Evolutionary conservation across 2,888 invertebrate genomes (phyloP).

Genomic region (Morpho deidamia): DNA sequence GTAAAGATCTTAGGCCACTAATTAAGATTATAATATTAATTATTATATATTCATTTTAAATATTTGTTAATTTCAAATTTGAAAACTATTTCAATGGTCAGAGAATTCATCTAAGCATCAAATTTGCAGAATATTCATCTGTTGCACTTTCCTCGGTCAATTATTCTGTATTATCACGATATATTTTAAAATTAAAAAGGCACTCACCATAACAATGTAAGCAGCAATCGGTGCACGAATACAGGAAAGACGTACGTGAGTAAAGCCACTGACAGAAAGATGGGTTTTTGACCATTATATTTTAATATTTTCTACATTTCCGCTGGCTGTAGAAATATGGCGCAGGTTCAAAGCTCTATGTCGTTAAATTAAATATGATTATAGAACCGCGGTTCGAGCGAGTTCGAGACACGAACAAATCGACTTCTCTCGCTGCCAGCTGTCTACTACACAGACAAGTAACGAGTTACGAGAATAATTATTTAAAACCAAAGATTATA

Average conservation of each 20-base stretch:
- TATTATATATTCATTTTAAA: background rate
- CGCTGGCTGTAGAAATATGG: background rate
- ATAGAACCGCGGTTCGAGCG: background rate
- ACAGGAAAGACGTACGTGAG: slow-evolving; percentile 4
- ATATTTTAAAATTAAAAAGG: background rate
- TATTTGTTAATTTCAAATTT: background rate
- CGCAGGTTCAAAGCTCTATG: slow-evolving; percentile 1
- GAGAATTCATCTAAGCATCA: no score
- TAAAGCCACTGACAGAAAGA: background rate
- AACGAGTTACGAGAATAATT: no score
- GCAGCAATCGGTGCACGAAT: slow-evolving; percentile 4
- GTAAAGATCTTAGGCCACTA: no score
- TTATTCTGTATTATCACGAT: background rate
- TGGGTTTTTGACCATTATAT: background rate
- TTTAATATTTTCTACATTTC: background rate
- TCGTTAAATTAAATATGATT: background rate
- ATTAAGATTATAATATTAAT: no score
- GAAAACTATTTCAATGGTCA: background rate
- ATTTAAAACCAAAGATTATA: no score
- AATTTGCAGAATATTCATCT: no score
- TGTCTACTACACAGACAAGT: no score
- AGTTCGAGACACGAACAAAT: background rate
- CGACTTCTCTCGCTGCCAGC: background rate
- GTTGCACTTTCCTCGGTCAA: background rate
- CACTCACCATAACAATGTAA: slow-evolving; percentile 11